Percentiles rank a stretch among this genome's conserved stretches.
Evolutionary conservation across 1,140 invertebrate species (phyloP).

Genomic region (Cydia pomonella): DNA sequence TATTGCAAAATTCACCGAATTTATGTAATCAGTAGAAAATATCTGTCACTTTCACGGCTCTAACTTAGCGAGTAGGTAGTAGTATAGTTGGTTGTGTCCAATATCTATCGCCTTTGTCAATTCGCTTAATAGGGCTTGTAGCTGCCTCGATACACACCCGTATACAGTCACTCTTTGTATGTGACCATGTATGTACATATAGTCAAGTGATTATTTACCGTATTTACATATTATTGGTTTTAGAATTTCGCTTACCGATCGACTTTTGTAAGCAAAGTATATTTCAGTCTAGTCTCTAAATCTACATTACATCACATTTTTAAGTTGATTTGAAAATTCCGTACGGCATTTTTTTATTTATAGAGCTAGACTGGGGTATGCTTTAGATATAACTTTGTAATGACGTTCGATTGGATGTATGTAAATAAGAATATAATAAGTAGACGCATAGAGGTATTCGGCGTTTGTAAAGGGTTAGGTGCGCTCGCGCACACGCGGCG

Average conservation of each 20-base stretch:
- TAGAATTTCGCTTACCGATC: conserved; percentile 26
- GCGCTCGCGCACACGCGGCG: conserved; percentile 34
- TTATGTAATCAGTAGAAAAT: no score
- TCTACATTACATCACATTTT: conserved; percentile 20
- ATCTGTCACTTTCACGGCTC: no score
- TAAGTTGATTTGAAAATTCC: background rate
- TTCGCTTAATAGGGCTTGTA: background rate
- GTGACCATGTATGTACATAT: conserved; percentile 28
- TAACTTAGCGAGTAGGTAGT: no score
- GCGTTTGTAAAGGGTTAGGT: conserved; percentile 23
- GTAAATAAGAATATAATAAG: conserved; percentile 42
- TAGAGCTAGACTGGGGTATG: background rate
- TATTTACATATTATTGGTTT: conserved; percentile 11
- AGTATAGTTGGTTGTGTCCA: no score
- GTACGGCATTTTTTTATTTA: background rate
- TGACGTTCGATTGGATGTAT: conserved; percentile 43
- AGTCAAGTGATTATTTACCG: conserved; percentile 3
- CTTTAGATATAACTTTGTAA: conserved; percentile 21
- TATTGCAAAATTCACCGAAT: no score
- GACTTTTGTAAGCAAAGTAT: conserved; percentile 20
- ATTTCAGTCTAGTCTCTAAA: conserved; percentile 1
- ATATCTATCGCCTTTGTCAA: no score
- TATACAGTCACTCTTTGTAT: conserved; percentile 23
- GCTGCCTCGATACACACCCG: conserved; percentile 16
- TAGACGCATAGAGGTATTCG: conserved; percentile 37